phyloP scores from a whole-genome alignment of 1,140 invertebrate species.

The Drosophila athabasca region DNA sequence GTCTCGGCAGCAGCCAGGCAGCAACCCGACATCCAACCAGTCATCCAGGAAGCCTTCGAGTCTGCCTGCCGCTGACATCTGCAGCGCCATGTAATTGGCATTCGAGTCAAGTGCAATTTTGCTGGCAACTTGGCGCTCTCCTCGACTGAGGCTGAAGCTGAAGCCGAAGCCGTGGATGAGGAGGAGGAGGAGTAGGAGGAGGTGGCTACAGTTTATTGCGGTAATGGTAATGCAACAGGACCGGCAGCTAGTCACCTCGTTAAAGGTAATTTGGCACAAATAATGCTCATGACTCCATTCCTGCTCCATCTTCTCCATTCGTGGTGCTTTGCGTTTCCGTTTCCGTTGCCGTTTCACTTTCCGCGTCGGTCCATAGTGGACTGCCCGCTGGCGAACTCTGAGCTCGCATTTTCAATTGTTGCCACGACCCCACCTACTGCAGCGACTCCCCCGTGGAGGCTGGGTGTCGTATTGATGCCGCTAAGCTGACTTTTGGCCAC shows the following conservation, averaged over 20 bases:
- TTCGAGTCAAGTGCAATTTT: conserved; percentile 81
- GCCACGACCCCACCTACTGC: conserved; percentile 10
- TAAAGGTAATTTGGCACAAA: conserved; percentile 82
- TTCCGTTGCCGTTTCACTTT: neutral
- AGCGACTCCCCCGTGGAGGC: conserved; percentile 17
- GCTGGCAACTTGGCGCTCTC: conserved; percentile 57
- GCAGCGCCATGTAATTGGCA: conserved; percentile 75
- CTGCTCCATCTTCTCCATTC: neutral
- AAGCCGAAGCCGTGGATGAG: neutral
- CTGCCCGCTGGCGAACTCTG: conserved; percentile 52
- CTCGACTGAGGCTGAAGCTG: conserved; percentile 28
- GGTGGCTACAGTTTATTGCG: conserved; percentile 72
- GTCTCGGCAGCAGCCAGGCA: conserved; percentile 1
- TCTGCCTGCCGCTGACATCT: conserved; percentile 59
- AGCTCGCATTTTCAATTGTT: conserved; percentile 56
- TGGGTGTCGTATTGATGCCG: conserved; percentile 26
- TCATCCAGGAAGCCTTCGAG: conserved; percentile 3
- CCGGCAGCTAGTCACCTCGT: conserved; percentile 77
- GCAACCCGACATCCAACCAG: conserved; percentile 1
- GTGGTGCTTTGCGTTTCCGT: conserved; percentile 48
- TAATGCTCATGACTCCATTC: conserved; percentile 76
- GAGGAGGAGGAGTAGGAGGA: conserved; percentile 6
- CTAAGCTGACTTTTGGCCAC: conserved; percentile 60
- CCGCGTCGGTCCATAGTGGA: conserved; percentile 15
- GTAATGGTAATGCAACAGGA: conserved; percentile 78